Base-by-base conservation (phyloP, 1,140 invertebrate species). In the Augochlora pura region DNA sequence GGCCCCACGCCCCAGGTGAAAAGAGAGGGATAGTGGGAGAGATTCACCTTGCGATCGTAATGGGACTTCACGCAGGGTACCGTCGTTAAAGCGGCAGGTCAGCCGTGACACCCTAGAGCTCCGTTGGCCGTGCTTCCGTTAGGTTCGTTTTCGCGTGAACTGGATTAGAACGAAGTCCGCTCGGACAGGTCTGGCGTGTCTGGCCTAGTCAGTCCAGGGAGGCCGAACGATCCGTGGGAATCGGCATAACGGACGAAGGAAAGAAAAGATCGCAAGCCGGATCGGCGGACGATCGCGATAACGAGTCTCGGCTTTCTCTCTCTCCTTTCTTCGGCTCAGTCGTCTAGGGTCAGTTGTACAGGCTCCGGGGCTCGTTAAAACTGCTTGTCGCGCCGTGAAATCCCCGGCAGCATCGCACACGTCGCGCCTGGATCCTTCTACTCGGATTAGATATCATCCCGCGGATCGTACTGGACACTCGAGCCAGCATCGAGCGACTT, bases 61-160 rank as follows among this genome's bases (percentile, higher is more conserved):
- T 76, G 68, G 67, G 21, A 81, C 73, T 79, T 85, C 21, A 42
- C 57, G 59, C 71, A 69, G 60, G 74, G 77, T 49, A 70, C 74
- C 14, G 80, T 89, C 82, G 87, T 90, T 91, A 90, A 87, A 82
- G 69, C 77, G 86, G 69, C 83, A 91, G 88, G 90, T 91, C 90
- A 89, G 84, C 86, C 90, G 90, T 91, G 84, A 87, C 87, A 87
- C 87, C 85, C 86, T 68, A 70, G n/a, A n/a, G 80, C 79, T 72
- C 82, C 80, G 78, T 77, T 80, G 69, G 81, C 78, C 85, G 87
- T 76, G 89, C 88, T 91, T 91, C 90, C 91, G 89, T 89, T 90
- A 87, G 88, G 67, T 90, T 90, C 88, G 86, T 91, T 91, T 90
- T 90, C 90, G 79, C 88, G 88, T 87, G 86, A 91, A 92, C 87